These are phyloP conservation scores for Lycopodina hypogea DNA, from an alignment of 37 sponge, comb jelly and placozoan genomes.

Conservation along the genomic window DNA sequence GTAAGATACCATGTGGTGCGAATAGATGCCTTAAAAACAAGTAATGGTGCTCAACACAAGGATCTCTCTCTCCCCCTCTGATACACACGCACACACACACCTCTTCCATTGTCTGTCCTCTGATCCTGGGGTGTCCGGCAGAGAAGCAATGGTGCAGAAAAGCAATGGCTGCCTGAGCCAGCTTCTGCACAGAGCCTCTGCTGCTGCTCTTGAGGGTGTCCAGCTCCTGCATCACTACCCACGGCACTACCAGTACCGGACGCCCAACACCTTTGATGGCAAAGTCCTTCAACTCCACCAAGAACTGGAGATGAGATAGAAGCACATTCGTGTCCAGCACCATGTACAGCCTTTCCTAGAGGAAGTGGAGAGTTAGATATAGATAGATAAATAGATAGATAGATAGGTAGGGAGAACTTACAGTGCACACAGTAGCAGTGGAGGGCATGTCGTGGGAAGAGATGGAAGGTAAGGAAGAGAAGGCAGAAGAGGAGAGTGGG, in stretches of 20 bases:
- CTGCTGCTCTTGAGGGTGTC: constrained; percentile 61
- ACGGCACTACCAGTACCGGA: constrained; percentile 76
- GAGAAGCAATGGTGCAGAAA: constrained; percentile 67
- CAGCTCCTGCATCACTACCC: constrained; percentile 89
- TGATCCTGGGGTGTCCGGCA: constrained; percentile 56
- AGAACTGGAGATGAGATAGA: constrained; percentile 77
- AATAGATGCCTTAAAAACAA: too few relatives aligned
- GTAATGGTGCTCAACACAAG: too few relatives aligned
- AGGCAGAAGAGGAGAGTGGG: neutral
- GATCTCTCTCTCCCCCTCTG: too few relatives aligned
- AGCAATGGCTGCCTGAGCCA: constrained; percentile 60
- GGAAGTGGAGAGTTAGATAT: neutral
- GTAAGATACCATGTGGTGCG: too few relatives aligned
- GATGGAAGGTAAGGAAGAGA: neutral
- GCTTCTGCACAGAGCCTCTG: neutral
- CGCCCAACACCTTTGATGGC: constrained; percentile 64
- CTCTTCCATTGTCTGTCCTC: constrained; percentile 81
- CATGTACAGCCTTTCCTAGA: constrained; percentile 65
- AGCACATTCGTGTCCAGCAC: constrained; percentile 87
- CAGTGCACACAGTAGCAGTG: neutral
- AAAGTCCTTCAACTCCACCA: constrained; percentile 73
- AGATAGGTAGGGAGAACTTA: neutral
- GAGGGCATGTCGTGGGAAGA: neutral
- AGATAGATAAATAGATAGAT: too few relatives aligned
- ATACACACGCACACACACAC: too few relatives aligned